Percentiles rank a stretch among this genome's conserved stretches.
Conservation (phyloP, 2,797 vertebrate genomes). For the Ptychadena robeensis region DNA sequence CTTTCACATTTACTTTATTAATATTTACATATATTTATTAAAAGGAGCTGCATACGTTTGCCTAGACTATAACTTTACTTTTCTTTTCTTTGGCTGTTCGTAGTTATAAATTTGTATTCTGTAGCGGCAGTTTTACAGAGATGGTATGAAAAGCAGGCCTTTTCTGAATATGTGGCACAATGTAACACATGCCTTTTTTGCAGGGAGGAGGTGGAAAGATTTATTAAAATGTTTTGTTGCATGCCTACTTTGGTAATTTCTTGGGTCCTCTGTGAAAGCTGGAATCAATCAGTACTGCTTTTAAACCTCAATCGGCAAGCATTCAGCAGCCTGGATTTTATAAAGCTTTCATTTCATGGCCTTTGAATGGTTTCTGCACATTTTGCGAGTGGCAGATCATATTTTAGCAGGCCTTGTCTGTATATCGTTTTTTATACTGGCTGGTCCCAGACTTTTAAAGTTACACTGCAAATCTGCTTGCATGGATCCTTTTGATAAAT, state of each 20-base stretch:
- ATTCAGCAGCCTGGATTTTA: constrained; percentile 14
- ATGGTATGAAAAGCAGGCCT: not conserved
- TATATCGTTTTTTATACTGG: too few relatives aligned
- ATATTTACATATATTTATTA: too few relatives aligned
- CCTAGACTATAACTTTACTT: too few relatives aligned
- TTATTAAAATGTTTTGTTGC: constrained; percentile 3
- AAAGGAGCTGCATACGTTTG: too few relatives aligned
- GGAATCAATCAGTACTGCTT: constrained; percentile 14
- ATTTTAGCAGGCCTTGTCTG: too few relatives aligned
- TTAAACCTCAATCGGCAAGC: constrained; percentile 10
- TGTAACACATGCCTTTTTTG: constrained; percentile 2
- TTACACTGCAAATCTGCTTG: too few relatives aligned
- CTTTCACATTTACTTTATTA: too few relatives aligned
- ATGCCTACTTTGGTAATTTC: constrained; percentile 38
- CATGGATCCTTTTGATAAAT: too few relatives aligned
- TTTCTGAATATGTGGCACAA: not conserved
- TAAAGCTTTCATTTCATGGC: constrained; percentile 4
- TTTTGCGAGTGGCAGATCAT: not conserved
- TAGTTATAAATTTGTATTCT: not conserved
- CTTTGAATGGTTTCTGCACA: not conserved
- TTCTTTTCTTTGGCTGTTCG: not conserved
- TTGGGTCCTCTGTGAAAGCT: constrained; percentile 16
- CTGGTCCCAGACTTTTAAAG: too few relatives aligned
- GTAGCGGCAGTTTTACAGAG: not conserved
- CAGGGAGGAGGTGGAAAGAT: constrained; percentile 4